A percentile compares a stretch with the other conserved stretches of the same genome.
Evolutionary conservation across 37 sponge, comb jelly and placozoan genomes (phyloP).

Genomic region (Chondrilla cf. caribensis): DNA sequence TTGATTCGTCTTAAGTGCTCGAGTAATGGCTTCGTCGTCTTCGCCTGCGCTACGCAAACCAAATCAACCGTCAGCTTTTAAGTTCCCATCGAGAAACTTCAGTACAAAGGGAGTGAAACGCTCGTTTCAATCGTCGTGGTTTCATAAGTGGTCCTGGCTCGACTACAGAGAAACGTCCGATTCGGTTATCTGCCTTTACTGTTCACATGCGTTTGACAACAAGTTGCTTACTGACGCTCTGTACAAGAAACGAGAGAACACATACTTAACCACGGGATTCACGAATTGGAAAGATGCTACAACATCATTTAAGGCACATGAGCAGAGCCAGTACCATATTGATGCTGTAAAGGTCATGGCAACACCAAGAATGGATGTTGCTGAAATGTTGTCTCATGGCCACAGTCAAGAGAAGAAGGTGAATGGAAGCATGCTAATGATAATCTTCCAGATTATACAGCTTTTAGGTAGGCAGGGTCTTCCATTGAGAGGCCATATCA

Average conservation of each 20-base stretch:
- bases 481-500: conserved; percentile 24
- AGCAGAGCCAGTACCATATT: conserved; percentile 19
- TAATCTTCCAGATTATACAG: conserved; percentile 25
- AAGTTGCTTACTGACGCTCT: conserved; percentile 11
- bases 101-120: conserved; percentile 17
- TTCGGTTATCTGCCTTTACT: conserved; percentile 27
- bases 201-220: conserved; percentile 4
- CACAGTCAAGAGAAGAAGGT: conserved; percentile 7
- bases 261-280: not conserved
- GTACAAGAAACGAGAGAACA: conserved; percentile 16
- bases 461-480: conserved; percentile 37
- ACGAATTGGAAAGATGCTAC: conserved; percentile 24
- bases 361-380: conserved; percentile 12
- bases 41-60: not conserved
- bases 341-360: conserved; percentile 21
- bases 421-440: conserved; percentile 27
- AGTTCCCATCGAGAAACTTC: conserved; percentile 12
- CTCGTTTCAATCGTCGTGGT: conserved; percentile 11
- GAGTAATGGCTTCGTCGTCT: conserved; percentile 16
- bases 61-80: not conserved
- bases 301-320: conserved; percentile 20
- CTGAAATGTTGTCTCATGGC: conserved; percentile 15
- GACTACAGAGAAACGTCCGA: conserved; percentile 20
- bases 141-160: conserved; percentile 21
- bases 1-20: not conserved